phyloP scores from a whole-genome alignment of 1,140 invertebrate genomes.

The Oscheius sp. region DNA sequence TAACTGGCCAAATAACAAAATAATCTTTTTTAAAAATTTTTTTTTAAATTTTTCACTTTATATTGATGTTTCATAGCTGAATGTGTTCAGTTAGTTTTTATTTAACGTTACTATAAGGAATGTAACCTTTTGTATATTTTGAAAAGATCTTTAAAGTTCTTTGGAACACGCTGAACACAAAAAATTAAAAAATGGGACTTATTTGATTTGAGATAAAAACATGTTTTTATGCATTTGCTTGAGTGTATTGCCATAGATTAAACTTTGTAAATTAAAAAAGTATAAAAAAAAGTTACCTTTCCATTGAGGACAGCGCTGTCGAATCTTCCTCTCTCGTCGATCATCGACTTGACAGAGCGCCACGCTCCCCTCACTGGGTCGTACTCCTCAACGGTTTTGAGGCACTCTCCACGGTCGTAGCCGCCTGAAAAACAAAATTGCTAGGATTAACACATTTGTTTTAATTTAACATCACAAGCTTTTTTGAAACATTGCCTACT shows the following conservation, averaged over 20 bases:
- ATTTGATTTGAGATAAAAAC: too few species aligned
- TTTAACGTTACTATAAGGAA: too few species aligned
- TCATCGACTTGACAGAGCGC: slow-evolving; percentile 71
- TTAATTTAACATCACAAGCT: background rate
- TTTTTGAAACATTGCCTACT: background rate
- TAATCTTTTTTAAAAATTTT: too few species aligned
- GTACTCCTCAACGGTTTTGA: slow-evolving; percentile 75
- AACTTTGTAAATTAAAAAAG: background rate
- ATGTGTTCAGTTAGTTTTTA: too few species aligned
- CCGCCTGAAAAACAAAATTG: slow-evolving; percentile 69
- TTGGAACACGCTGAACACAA: too few species aligned
- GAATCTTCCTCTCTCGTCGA: slow-evolving; percentile 72
- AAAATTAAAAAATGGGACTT: too few species aligned
- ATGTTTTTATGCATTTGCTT: too few species aligned
- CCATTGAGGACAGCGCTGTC: slow-evolving; percentile 71
- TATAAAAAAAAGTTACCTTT: slow-evolving; percentile 58
- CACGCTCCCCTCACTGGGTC: slow-evolving; percentile 72
- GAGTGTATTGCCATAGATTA: background rate
- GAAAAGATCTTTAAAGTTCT: too few species aligned
- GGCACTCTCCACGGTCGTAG: slow-evolving; percentile 79
- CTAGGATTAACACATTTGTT: background rate
- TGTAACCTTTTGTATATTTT: too few species aligned
- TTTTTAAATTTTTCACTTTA: too few species aligned
- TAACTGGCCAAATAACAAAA: too few species aligned
- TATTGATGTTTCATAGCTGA: too few species aligned